A percentile compares a stretch with the other conserved stretches of the same genome.
These are phyloP conservation scores for Regulus satrapa DNA, from an alignment of 2,113 vertebrate genomes.

Conservation along the genomic window DNA sequence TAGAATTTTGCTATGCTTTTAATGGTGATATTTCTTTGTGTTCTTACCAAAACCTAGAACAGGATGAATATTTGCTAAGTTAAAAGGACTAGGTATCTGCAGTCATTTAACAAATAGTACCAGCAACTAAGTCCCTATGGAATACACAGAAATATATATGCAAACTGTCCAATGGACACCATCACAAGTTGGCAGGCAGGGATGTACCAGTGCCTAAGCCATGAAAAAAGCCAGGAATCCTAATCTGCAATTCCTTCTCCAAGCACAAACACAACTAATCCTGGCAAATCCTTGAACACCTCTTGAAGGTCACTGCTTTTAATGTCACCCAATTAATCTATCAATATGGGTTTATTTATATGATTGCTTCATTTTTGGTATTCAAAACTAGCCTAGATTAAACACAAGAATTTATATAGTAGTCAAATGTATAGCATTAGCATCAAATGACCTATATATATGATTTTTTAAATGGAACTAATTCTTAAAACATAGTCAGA, in stretches of 20 bases:
- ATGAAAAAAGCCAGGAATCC: neutral
- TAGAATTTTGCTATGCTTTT: neutral
- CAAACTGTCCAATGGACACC: neutral
- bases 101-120: neutral
- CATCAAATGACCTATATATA: neutral
- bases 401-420: neutral
- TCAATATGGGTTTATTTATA: neutral
- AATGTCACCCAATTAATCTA: neutral
- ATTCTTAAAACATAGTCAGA: neutral
- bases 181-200: neutral
- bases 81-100: neutral
- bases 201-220: neutral
- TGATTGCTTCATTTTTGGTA: neutral
- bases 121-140: fast-evolving
- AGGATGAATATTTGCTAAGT: neutral
- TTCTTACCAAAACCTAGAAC: neutral
- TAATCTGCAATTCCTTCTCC: neutral
- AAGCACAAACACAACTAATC: neutral
- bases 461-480: neutral
- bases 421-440: neutral
- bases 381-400: neutral
- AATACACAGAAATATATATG: too few relatives aligned
- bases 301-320: neutral
- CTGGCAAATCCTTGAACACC: neutral
- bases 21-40: neutral